Conservation (phyloP, 2,113 vertebrate species). For the Corapipo altera region DNA sequence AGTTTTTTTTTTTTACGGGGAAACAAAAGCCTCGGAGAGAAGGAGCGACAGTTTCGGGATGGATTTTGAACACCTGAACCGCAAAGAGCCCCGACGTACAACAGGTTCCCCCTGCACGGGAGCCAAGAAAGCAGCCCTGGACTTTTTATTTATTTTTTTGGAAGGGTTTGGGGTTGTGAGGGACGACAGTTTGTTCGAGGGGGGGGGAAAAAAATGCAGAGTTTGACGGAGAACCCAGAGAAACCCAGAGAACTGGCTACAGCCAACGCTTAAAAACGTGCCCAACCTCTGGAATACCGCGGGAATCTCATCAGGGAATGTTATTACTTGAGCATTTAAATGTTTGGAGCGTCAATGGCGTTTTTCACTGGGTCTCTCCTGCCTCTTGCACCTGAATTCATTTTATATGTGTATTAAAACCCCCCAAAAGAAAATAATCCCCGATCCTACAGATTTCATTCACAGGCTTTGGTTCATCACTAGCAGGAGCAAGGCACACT, state of each 20-base stretch:
- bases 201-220: neutral
- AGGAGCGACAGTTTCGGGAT: neutral
- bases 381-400: neutral
- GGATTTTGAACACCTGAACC: conserved; percentile 19
- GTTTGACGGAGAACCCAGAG: neutral
- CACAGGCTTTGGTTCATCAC: neutral
- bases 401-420: neutral
- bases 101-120: neutral
- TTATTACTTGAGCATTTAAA: neutral
- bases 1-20: neutral
- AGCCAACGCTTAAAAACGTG: neutral
- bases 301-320: neutral
- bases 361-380: neutral
- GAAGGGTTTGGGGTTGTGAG: neutral
- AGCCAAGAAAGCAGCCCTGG: neutral
- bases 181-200: neutral
- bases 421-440: neutral
- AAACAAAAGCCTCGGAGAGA: neutral
- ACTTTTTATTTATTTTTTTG: neutral
- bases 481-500: neutral
- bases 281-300: neutral
- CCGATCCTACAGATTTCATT: neutral
- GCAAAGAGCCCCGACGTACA: neutral
- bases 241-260: neutral
- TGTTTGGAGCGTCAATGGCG: neutral